phyloP scores from a whole-genome alignment of 2,797 vertebrate species.

The Coranthus polyacanthus region DNA sequence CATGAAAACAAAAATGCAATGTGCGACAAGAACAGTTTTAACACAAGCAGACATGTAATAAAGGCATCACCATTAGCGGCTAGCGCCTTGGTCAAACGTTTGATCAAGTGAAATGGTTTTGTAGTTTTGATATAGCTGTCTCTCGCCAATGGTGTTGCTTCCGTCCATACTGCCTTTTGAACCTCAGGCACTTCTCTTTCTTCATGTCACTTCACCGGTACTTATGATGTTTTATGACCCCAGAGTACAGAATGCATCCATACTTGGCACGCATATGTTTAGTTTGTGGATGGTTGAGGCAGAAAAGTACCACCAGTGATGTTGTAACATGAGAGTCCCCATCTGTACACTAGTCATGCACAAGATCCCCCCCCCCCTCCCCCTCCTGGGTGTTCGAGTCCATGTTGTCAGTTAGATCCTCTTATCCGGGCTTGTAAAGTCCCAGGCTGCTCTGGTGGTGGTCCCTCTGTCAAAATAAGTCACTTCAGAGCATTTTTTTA shows the following conservation, averaged over 20 bases:
- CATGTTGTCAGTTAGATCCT: slow-evolving; percentile 30
- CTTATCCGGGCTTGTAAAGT: slow-evolving; percentile 9
- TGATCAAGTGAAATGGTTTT: slow-evolving; percentile 11
- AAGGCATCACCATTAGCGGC: slow-evolving; percentile 63
- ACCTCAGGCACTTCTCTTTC: slow-evolving; percentile 82
- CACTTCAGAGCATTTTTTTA: slow-evolving; percentile 6
- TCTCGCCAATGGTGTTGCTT: slow-evolving; percentile 30
- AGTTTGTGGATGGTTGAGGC: slow-evolving; percentile 40
- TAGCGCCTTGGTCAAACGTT: slow-evolving; percentile 42
- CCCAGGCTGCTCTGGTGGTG: slow-evolving; percentile 8
- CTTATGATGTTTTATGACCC: slow-evolving; percentile 32
- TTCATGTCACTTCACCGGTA: slow-evolving; percentile 32
- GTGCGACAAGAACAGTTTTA: slow-evolving; percentile 42
- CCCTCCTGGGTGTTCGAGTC: neutral
- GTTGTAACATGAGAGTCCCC: slow-evolving; percentile 42
- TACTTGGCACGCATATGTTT: slow-evolving; percentile 74
- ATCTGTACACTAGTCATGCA: slow-evolving; percentile 50
- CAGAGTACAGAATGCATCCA: slow-evolving; percentile 31
- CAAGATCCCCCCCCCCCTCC: neutral
- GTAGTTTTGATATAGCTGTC: slow-evolving; percentile 31
- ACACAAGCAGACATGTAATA: slow-evolving; percentile 49
- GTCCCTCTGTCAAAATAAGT: slow-evolving; percentile 38
- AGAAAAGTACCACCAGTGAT: slow-evolving; percentile 36
- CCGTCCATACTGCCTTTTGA: slow-evolving; percentile 50
- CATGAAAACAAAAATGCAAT: slow-evolving; percentile 48